Evolutionary conservation across 2,888 invertebrate genomes (phyloP).

Genomic region (Oligia latruncula): DNA sequence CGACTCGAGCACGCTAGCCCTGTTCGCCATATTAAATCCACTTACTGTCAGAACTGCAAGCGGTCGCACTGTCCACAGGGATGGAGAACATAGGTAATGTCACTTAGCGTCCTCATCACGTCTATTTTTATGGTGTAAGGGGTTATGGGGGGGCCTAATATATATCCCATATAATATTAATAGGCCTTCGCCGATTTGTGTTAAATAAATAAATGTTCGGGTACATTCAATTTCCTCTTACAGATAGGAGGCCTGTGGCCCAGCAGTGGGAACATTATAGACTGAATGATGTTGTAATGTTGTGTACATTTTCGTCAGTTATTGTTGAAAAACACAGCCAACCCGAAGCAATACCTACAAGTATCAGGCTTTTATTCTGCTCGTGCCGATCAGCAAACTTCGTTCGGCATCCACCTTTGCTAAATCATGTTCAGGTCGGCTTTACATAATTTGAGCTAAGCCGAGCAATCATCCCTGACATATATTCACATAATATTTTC

Average conservation of each 20-base stretch:
- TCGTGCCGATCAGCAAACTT: neutral
- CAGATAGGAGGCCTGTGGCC: neutral
- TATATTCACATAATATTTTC: neutral
- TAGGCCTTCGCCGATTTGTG: neutral
- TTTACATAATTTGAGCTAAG: neutral
- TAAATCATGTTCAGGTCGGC: neutral
- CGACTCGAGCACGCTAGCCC: slow-evolving; percentile 63
- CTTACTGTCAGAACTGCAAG: slow-evolving; percentile 54
- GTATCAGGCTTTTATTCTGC: neutral
- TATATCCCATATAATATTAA: neutral
- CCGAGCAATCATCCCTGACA: neutral
- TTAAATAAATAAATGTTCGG: neutral
- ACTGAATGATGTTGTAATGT: neutral
- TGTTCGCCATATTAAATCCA: slow-evolving; percentile 67
- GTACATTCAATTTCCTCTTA: neutral
- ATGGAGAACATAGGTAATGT: slow-evolving; percentile 1
- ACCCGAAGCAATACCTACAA: neutral
- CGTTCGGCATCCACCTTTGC: neutral
- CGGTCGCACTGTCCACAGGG: slow-evolving; percentile 27
- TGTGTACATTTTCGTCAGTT: neutral
- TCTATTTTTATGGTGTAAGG: too few relatives aligned
- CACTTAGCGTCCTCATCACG: neutral
- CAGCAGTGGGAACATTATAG: neutral
- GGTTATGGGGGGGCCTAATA: too few relatives aligned
- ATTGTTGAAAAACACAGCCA: too few relatives aligned